Evolutionary conservation across 2,888 invertebrate genomes (phyloP), one percentile per base, ranked within the genome.

Genomic region (Oasisia sp.): DNA sequence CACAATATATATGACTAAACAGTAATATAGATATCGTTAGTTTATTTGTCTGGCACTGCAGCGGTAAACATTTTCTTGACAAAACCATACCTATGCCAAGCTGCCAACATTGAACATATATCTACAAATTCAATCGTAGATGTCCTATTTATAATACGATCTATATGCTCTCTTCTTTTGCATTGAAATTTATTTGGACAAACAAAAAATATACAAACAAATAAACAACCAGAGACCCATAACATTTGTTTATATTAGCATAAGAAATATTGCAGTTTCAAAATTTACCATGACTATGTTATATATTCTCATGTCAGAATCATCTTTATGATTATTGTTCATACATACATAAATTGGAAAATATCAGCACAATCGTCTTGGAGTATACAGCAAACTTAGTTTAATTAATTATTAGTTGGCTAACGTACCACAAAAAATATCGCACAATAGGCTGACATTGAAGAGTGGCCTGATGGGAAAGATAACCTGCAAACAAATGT

Each of bases 381-480:
- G 50, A 14, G 9, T 12, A 50, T 50, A 50, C 50, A 50, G 14
- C 27, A 19, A 74, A 74, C 74, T 74, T 27, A 74, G 19, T 74
- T 27, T 7, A 27, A 74, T 19, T 74, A 27, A 74, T 74, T 74
- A 74, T 19, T 74, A 74, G 7, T 95, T 74, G 4, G 74, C 1
- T 74, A n/a, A 95, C 96, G 95, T 94, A 96, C 96, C 92, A 95
- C 94, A 12, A 95, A 92, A 92, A 95, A 96, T 1, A 95, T 92
- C 92, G 95, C 95, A 91, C 94, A 93, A 92, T 95, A 96, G 27
- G 94, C 92, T 4, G 96, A 94, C 92, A 95, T 94, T 27, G 95
- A 95, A 19, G 96, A 94, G 94, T 96, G 96, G 11, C 96, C 96
- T 0, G 96, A 96, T 8, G 95, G 95, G 92, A 96, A 96, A 8